These are phyloP conservation scores for Syrrhaptes paradoxus DNA, from an alignment of 2,113 vertebrate genomes.

Conservation along the genomic window DNA sequence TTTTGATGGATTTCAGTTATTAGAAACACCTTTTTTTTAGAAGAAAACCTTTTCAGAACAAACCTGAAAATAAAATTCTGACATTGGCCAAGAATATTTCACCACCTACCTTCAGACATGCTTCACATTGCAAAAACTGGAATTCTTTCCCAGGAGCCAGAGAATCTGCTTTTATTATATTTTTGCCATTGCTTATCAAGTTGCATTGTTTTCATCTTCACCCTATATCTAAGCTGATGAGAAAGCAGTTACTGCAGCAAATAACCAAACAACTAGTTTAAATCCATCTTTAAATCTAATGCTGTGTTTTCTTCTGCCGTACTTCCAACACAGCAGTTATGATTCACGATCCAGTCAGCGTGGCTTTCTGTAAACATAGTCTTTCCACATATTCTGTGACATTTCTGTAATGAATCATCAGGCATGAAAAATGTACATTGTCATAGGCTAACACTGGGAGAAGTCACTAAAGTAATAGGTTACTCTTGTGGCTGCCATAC, in stretches of 20 bases:
- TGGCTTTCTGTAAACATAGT: neutral
- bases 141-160: neutral
- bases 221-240: neutral
- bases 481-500: neutral
- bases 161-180: neutral
- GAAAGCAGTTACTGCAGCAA: neutral
- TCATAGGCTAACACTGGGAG: neutral
- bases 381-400: neutral
- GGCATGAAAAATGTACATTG: neutral
- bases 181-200: neutral
- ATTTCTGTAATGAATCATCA: neutral
- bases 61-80: neutral
- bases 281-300: neutral
- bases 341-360: neutral
- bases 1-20: neutral
- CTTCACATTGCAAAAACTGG: neutral
- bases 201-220: neutral
- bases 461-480: neutral
- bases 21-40: neutral
- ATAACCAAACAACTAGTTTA: neutral
- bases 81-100: neutral
- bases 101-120: neutral
- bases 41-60: neutral
- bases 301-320: neutral
- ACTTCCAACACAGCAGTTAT: neutral